phyloP scores from a whole-genome alignment of 2,797 vertebrate genomes.

The Pagetopsis macropterus region DNA sequence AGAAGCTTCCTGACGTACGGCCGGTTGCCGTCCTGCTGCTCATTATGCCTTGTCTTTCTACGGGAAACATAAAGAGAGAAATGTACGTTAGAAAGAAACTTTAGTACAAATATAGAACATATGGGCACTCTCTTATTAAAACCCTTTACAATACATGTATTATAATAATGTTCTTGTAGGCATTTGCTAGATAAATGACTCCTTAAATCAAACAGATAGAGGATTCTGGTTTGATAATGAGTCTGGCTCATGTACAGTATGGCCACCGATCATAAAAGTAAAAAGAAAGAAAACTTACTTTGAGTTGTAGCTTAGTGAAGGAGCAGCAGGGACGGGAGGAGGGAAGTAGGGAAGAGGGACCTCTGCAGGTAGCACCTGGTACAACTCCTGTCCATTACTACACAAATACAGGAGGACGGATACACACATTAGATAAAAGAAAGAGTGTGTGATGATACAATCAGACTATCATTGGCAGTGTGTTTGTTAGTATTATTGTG shows the following conservation, averaged over 20 bases:
- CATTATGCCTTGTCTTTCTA: background rate
- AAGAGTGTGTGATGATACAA: too few relatives aligned
- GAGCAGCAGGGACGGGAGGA: too few relatives aligned
- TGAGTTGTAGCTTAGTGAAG: too few relatives aligned
- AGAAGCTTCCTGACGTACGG: background rate
- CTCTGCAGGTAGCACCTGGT: too few relatives aligned
- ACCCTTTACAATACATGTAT: background rate
- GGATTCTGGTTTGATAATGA: background rate
- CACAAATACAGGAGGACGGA: too few relatives aligned
- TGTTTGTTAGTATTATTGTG: too few relatives aligned
- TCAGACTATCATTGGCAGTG: too few relatives aligned
- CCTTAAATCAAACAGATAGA: background rate
- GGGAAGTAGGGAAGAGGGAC: too few relatives aligned
- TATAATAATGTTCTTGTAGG: background rate
- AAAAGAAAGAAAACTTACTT: too few relatives aligned
- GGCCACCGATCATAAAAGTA: background rate
- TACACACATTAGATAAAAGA: too few relatives aligned
- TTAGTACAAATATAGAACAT: background rate
- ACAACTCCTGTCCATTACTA: too few relatives aligned
- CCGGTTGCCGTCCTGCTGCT: accelerated
- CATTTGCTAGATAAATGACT: background rate
- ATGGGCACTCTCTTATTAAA: background rate
- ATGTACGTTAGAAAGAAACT: background rate
- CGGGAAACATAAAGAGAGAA: background rate
- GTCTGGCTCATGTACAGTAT: background rate